Evolutionary conservation across 2,113 vertebrate genomes (phyloP).

Genomic region (Sorex fumeus): DNA sequence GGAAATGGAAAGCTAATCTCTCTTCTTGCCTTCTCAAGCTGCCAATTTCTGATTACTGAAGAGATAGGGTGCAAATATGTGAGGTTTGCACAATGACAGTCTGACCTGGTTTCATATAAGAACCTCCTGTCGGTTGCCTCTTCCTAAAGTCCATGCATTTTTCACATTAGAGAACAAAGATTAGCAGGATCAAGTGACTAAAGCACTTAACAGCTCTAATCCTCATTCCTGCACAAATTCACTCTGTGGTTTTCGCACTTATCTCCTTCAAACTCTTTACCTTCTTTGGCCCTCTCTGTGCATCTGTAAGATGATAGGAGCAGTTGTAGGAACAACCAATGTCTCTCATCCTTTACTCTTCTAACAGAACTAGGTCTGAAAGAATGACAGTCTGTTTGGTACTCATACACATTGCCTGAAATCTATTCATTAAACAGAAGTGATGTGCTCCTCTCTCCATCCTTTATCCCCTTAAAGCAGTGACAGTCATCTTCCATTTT

Average conservation of each 20-base stretch:
- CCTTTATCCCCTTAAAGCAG: not conserved
- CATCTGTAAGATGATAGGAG: conserved; percentile 57
- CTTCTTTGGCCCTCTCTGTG: conserved; percentile 65
- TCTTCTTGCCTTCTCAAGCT: conserved; percentile 66
- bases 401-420: not conserved
- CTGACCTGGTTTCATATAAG: conserved; percentile 54
- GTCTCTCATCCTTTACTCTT: conserved; percentile 55
- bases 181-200: conserved; percentile 78
- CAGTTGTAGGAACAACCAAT: conserved; percentile 47
- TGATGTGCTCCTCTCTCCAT: not conserved
- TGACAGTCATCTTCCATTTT: conserved; percentile 52
- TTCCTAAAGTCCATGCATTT: conserved; percentile 72
- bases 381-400: conserved; percentile 33
- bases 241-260: conserved; percentile 71
- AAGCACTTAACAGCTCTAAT: conserved; percentile 77
- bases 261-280: conserved; percentile 73
- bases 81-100: conserved; percentile 72
- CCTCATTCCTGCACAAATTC: conserved; percentile 77
- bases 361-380: conserved; percentile 25
- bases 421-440: conserved; percentile 53
- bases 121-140: conserved; percentile 57
- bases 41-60: conserved; percentile 68
- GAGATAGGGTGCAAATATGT: conserved; percentile 72
- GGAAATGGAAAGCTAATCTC: conserved; percentile 76
- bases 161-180: conserved; percentile 83